Base-by-base conservation (phyloP, 1,140 invertebrate genomes). In the Tribolium castaneum region DNA sequence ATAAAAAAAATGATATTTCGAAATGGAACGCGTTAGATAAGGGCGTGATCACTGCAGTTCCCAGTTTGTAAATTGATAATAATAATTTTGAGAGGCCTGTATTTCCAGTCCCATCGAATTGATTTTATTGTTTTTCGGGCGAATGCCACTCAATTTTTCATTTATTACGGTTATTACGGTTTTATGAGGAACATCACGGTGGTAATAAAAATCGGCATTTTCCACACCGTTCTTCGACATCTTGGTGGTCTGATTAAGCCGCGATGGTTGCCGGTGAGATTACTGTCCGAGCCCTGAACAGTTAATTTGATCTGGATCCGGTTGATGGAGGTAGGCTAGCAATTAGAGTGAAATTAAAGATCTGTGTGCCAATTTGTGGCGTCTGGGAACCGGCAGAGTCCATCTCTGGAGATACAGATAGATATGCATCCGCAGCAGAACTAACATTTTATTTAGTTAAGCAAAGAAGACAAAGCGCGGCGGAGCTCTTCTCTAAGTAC, bases 311-410 rank as follows among this genome's bases (percentile, higher is more conserved):
- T 66, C 59, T 34, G 59, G 25, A 14, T 34, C 14, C 30, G 30
- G 25, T 35, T 35, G 59, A 66, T 35, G 59, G 25, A 35, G 59
- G 59, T 35, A 66, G 59, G n/a, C 59, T 66, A 35, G 59, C 59
- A 66, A 66, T 66, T 66, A 66, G 25, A 66, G 59, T 30, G 59
- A 66, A 66, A 66, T 66, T 66, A 66, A 66, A 66, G 59, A 66
- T 66, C 59, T 35, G 59, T 66, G 59, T 66, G 59, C 59, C 59
- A 66, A 66, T 66, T 66, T 66, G 59, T 66, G 59, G 59, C 59
- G 59, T 66, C 59, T 66, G 59, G 59, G 59, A 66, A 66, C 59
- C 12, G 25, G 30, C 6, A 66, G 51, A 45, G 39, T 9, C 10
- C 59, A 34, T 39, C 59, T 12, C n/a, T 5, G 2, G n/a, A 66